A percentile compares a stretch with the other conserved stretches of the same genome.
Evolutionary conservation across 2,797 vertebrate genomes (phyloP).

Genomic region (Pseudochirops cupreus): DNA sequence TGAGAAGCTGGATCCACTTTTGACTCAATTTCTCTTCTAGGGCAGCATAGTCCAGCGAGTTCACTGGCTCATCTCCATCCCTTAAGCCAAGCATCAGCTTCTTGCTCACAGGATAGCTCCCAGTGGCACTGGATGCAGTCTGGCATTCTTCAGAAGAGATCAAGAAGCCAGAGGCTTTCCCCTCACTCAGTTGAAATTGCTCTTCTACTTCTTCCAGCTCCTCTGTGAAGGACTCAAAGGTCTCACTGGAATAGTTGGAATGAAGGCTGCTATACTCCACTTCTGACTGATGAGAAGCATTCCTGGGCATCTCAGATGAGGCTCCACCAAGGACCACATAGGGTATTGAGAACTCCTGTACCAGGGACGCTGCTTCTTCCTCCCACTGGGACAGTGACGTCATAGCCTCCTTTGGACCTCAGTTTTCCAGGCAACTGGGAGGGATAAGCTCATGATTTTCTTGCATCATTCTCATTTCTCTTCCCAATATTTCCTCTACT

Average conservation of each 20-base stretch:
- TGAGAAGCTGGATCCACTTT: background rate
- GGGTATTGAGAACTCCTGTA: background rate
- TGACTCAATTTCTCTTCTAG: background rate
- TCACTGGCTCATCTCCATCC: background rate
- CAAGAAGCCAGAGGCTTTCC: no score
- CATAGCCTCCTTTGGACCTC: fast-evolving
- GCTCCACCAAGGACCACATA: background rate
- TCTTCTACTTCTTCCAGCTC: no score
- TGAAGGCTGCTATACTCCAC: background rate
- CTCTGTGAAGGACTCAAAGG: no score
- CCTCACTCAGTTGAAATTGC: no score
- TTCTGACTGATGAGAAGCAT: background rate
- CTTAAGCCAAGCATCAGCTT: no score
- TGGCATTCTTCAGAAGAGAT: no score
- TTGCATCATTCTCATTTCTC: no score
- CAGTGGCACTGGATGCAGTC: no score
- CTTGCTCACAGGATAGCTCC: no score
- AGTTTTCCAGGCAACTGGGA: background rate
- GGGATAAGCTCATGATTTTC: no score
- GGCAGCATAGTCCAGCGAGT: background rate
- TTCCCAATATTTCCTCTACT: no score
- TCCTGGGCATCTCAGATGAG: background rate
- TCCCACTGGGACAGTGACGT: background rate
- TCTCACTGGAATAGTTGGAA: background rate
- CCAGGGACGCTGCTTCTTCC: background rate